Evolutionary conservation across 1,140 invertebrate genomes (phyloP).

Genomic region (Marisa cornuarietis): DNA sequence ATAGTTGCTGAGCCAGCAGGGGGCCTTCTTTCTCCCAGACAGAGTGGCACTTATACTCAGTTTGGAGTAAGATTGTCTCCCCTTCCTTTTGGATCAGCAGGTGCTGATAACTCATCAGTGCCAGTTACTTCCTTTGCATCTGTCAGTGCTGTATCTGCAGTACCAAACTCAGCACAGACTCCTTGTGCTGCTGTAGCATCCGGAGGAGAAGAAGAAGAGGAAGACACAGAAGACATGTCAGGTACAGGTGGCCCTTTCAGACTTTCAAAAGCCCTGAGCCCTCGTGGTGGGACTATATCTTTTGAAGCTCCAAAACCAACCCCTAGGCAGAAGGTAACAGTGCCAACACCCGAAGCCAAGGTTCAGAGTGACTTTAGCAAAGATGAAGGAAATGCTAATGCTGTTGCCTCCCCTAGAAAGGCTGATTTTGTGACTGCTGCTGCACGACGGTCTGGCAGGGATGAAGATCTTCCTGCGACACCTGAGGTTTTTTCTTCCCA

Average conservation of each 20-base stretch:
- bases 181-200: background rate
- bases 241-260: background rate
- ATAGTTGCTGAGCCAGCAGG: background rate
- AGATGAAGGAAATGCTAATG: background rate
- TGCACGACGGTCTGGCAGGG: slow-evolving; percentile 2
- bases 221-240: slow-evolving; percentile 16
- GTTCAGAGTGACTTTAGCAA: background rate
- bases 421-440: slow-evolving; percentile 13
- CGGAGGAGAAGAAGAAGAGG: slow-evolving; percentile 14
- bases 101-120: background rate
- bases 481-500: background rate
- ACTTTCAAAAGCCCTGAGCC: slow-evolving; percentile 22
- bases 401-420: slow-evolving; percentile 1
- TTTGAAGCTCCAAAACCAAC: background rate
- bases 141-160: background rate
- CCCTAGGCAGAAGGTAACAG: background rate
- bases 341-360: background rate
- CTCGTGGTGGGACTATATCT: background rate
- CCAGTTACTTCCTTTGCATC: background rate
- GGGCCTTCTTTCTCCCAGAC: background rate
- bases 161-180: background rate
- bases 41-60: background rate
- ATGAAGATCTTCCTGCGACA: slow-evolving; percentile 5
- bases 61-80: slow-evolving; percentile 18
- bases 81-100: slow-evolving; percentile 2